A percentile compares a stretch with the other conserved stretches of the same genome.
Conservation (phyloP, 2,113 vertebrate species). For the Lota lota region DNA sequence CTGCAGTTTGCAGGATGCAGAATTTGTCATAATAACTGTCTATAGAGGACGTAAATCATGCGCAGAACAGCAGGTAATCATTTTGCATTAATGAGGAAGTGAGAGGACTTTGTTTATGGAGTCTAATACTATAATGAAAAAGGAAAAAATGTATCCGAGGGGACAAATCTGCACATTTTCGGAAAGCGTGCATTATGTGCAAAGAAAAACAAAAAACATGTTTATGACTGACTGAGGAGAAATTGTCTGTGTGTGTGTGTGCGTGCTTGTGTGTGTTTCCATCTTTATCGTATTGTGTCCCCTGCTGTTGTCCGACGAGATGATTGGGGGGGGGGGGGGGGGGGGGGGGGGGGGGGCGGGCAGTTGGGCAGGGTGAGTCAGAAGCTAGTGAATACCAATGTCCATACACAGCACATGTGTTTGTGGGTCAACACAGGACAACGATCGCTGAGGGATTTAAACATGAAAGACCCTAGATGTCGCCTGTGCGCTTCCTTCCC, state of each 20-base stretch:
- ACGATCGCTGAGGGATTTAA: no score
- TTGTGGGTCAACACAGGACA: no score
- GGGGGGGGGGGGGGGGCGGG: no score
- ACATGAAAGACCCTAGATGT: no score
- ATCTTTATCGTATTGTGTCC: not conserved
- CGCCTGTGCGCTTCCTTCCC: no score
- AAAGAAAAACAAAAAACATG: no score
- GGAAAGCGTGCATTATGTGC: no score
- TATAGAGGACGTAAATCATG: not conserved
- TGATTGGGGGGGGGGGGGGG: no score
- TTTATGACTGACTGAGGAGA: no score
- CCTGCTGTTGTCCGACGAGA: not conserved
- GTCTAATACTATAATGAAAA: not conserved
- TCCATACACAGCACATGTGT: no score
- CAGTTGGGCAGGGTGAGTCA: no score
- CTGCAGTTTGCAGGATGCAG: constrained; percentile 10
- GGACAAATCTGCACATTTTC: not conserved
- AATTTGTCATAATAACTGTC: constrained; percentile 27
- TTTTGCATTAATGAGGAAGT: constrained; percentile 12
- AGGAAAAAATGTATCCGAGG: not conserved
- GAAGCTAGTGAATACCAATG: no score
- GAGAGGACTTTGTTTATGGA: not conserved
- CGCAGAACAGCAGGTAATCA: constrained; percentile 8
- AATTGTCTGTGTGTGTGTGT: not conserved
- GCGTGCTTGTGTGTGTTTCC: not conserved